phyloP scores from a whole-genome alignment of 2,888 invertebrate genomes.

The Myopa testacea region DNA sequence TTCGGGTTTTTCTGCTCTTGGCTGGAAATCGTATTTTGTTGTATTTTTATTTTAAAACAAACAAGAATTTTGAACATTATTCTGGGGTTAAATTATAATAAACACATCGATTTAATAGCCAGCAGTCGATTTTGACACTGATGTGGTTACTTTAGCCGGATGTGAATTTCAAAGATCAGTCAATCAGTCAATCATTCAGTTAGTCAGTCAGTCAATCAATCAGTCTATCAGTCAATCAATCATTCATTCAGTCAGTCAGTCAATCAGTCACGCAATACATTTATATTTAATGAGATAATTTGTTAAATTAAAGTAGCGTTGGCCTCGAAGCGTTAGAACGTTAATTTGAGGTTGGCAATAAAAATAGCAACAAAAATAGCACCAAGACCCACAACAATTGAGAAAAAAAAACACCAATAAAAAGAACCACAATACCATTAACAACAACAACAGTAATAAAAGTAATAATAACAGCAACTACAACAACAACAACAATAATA shows the following conservation, averaged over 20 bases:
- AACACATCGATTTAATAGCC: too few relatives aligned
- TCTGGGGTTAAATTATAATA: too few relatives aligned
- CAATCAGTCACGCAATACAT: neutral
- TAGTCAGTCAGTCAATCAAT: neutral
- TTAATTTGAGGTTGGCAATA: neutral
- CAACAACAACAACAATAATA: neutral
- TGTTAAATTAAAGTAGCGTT: conserved; percentile 5
- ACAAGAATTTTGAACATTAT: too few relatives aligned
- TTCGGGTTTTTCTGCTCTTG: too few relatives aligned
- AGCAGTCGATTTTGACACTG: neutral
- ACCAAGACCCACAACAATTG: too few relatives aligned
- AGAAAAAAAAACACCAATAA: neutral
- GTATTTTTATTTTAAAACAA: too few relatives aligned
- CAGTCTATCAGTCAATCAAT: neutral
- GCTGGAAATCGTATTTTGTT: too few relatives aligned
- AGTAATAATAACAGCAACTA: neutral
- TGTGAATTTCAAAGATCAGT: neutral
- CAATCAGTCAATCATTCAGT: too few relatives aligned
- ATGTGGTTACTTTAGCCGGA: neutral
- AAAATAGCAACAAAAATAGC: neutral
- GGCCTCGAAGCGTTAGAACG: neutral
- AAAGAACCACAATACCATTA: neutral
- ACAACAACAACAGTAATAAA: neutral
- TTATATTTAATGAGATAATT: neutral
- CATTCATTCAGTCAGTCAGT: neutral